Conservation (phyloP, 2,113 vertebrate genomes). For the Lepisosteus osseus region DNA sequence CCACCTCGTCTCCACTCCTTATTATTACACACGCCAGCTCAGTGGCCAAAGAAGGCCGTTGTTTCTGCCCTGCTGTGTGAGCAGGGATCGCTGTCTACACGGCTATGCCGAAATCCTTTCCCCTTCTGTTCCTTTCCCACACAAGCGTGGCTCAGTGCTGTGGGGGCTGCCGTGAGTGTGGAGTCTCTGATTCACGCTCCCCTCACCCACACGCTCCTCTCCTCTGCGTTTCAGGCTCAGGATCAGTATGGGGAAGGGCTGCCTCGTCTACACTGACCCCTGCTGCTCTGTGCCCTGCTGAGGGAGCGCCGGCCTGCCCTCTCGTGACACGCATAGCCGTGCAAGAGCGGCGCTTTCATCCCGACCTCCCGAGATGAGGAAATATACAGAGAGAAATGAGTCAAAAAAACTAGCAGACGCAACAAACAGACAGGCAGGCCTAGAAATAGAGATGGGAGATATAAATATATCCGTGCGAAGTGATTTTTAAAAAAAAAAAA, state of each 20-base stretch:
- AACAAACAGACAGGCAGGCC: neutral
- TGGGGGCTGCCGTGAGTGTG: neutral
- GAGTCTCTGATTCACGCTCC: neutral
- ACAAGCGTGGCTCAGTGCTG: neutral
- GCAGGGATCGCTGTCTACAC: too few species aligned
- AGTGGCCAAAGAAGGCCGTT: too few species aligned
- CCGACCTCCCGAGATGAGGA: neutral
- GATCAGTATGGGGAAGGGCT: neutral
- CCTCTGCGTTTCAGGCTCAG: neutral
- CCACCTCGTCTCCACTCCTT: too few species aligned
- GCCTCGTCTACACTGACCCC: neutral
- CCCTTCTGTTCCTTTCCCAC: neutral
- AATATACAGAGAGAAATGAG: neutral
- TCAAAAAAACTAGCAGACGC: neutral
- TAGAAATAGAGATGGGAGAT: too few species aligned
- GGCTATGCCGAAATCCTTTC: neutral
- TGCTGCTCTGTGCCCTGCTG: neutral
- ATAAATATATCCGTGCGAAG: too few species aligned
- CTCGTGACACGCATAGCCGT: neutral
- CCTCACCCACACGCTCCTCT: neutral
- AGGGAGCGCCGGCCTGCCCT: neutral
- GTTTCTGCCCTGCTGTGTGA: too few species aligned
- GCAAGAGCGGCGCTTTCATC: neutral
- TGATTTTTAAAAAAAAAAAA: too few species aligned
- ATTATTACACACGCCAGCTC: too few species aligned